Base-by-base conservation (phyloP, 2,797 vertebrate species). In the Spondyliosoma cantharus region DNA sequence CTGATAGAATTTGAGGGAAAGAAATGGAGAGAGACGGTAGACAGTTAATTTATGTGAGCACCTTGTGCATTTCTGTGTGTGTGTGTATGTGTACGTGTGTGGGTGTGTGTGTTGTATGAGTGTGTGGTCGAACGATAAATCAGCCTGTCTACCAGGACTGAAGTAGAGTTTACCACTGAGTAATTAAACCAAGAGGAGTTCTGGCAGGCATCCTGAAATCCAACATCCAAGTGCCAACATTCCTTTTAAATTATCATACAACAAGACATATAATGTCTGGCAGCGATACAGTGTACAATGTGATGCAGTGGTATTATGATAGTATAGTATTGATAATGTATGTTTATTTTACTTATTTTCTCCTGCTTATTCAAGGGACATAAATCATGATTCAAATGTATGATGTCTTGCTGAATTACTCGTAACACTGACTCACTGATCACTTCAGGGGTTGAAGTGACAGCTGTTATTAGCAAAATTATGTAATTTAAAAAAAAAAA, bases 141-240 rank as follows among this genome's bases (percentile, higher is more conserved):
- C 86, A 91, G 67, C 53, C 70, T 59, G 76, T 79, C 83, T 79
- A 83, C 64, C 74, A 88, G 67, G 74, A 80, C 74, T 85, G 68
- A 82, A 74, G 81, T 57, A 77, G 57, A 84, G 58, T 84, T 84
- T 82, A 90, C 82, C 85, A 86, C 78, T 50, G 73, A 85, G 86
- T 86, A 93, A 92, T 93, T 87, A 87, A 89, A 86, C 89, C 63
- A 84, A 92, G 86, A 89, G 81, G 68, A 80, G 78, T 70, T 86
- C 80, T 93, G 89, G 90, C 91, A 90, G 59, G 53, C 32, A 0
- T 79, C 69, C 76, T 85, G 67, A 76, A 87, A 85, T 82, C 63
- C 69, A 37, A 37, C 37, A 80, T 65, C 62, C 71, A 1, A 32
- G 71, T 88, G 87, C 83, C 87, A 89, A 87, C 79, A 87, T 89